Evolutionary conservation across 1,140 invertebrate genomes (phyloP).

Genomic region (Phortica variegata): DNA sequence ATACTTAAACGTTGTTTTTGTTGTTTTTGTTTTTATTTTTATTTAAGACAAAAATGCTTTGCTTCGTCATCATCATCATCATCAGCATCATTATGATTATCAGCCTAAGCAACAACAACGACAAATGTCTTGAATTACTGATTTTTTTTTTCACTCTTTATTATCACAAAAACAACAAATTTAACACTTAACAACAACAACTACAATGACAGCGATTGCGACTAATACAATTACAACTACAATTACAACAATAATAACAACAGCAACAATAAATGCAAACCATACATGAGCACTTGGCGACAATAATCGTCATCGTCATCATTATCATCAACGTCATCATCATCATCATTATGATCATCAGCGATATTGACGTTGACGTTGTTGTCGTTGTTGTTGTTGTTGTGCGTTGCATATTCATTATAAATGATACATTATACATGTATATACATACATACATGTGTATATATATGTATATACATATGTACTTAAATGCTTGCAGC

Average conservation of each 20-base stretch:
- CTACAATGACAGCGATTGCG: not conserved
- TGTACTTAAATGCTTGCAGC: conserved; percentile 29
- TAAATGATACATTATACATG: not conserved
- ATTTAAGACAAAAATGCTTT: conserved; percentile 32
- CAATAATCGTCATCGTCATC: too few relatives aligned
- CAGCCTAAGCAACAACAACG: conserved; percentile 8
- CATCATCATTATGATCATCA: too few relatives aligned
- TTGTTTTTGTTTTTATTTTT: conserved; percentile 17
- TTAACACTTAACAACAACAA: not conserved
- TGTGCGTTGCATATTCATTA: too few relatives aligned
- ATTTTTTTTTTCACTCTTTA: not conserved
- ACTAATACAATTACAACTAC: conserved; percentile 2
- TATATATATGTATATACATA: conserved; percentile 22
- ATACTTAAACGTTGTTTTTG: not conserved
- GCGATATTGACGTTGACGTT: too few relatives aligned
- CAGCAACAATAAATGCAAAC: conserved; percentile 12
- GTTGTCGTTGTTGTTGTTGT: too few relatives aligned
- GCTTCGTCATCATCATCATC: conserved; percentile 31
- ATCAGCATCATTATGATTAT: conserved; percentile 15
- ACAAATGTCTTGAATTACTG: not conserved
- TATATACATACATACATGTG: not conserved
- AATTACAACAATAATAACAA: conserved; percentile 8
- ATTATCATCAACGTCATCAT: too few relatives aligned
- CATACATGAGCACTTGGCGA: too few relatives aligned
- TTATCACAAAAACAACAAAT: not conserved